These are phyloP conservation scores for Penelope pileata DNA, from an alignment of 2,113 vertebrate species.

Conservation along the genomic window DNA sequence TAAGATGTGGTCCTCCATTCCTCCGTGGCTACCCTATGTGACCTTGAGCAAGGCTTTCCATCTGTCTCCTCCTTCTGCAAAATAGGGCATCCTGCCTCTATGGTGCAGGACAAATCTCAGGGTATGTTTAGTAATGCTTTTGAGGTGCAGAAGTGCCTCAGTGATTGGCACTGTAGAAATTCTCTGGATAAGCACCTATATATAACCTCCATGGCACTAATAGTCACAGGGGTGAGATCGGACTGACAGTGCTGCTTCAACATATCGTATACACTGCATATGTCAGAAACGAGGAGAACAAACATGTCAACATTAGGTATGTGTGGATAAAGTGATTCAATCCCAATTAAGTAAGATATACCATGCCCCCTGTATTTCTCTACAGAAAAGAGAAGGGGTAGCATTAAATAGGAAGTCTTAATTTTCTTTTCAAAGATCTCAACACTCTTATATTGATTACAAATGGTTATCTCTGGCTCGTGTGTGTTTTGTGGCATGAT, in stretches of 20 bases:
- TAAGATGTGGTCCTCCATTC: neutral
- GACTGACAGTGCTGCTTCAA: neutral
- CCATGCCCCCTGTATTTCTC: neutral
- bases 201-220: constrained; percentile 8
- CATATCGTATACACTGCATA: neutral
- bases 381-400: neutral
- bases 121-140: neutral
- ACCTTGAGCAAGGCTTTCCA: neutral
- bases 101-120: neutral
- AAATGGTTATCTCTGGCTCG: neutral
- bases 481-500: neutral
- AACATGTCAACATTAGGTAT: neutral
- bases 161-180: neutral
- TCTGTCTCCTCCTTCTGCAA: neutral
- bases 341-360: neutral
- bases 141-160: constrained; percentile 14
- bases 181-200: constrained; percentile 36
- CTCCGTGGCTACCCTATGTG: neutral
- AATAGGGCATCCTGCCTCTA: neutral
- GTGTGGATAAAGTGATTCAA: neutral
- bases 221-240: neutral
- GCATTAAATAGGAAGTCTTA: neutral
- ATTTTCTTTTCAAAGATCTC: constrained; percentile 10
- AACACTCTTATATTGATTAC: neutral
- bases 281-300: neutral